Conservation (phyloP, 1,140 invertebrate genomes). For the Agrypnia vestita region DNA sequence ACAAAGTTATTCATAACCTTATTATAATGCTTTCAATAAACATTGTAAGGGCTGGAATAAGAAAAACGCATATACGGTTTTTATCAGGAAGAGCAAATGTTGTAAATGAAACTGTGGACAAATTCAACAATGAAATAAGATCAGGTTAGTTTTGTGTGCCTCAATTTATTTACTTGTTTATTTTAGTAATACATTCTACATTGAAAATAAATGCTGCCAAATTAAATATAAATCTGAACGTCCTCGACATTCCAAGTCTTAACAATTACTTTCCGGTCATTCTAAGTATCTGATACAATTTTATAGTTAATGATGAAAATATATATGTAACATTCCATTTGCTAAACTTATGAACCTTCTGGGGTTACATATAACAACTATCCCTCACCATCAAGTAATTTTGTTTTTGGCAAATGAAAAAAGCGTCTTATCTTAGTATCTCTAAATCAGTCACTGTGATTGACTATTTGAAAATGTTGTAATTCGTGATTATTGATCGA, state of each 20-base stretch:
- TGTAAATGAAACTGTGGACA: conserved; percentile 25
- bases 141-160: conserved; percentile 5
- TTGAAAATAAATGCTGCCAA: conserved; percentile 2
- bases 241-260: no score
- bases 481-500: no score
- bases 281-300: not conserved
- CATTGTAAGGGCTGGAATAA: conserved; percentile 11
- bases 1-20: not conserved
- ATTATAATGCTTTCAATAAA: conserved; percentile 32
- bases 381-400: no score
- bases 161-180: not conserved
- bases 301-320: not conserved
- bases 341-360: no score
- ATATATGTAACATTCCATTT: no score
- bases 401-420: no score
- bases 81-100: conserved; percentile 7
- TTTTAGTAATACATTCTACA: not conserved
- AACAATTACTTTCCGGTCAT: not conserved
- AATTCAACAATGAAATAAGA: conserved; percentile 41
- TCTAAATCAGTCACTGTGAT: no score
- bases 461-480: no score
- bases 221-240: not conserved
- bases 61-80: conserved; percentile 26
- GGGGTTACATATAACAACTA: no score
- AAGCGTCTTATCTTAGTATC: no score